Conservation (phyloP, 2,113 vertebrate species). For the Rhegmatorhina hoffmannsi region DNA sequence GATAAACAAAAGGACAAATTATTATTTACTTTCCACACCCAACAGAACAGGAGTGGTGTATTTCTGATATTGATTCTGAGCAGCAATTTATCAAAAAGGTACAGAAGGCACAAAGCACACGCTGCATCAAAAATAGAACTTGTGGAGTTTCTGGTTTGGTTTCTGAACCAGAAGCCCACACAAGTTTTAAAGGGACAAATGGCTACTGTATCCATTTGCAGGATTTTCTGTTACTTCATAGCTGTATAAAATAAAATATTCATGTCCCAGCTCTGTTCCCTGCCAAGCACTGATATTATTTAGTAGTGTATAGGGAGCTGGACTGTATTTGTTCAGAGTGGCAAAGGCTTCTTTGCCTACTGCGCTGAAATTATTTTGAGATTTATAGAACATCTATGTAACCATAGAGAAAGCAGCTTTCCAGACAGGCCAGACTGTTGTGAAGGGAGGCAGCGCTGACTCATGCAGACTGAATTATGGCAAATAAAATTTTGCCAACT, state of each 20-base stretch:
- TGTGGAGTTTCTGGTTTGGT: neutral
- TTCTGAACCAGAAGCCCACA: neutral
- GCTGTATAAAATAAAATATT: constrained; percentile 20
- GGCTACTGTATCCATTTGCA: neutral
- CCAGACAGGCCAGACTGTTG: constrained; percentile 3
- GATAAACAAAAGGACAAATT: neutral
- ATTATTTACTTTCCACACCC: neutral
- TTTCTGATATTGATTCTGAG: neutral
- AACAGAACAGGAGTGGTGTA: neutral
- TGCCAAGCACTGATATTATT: neutral
- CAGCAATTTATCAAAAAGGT: neutral
- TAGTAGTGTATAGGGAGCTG: neutral
- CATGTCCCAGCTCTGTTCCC: neutral
- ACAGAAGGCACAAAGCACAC: neutral
- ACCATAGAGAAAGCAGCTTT: constrained; percentile 27
- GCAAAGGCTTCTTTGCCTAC: neutral
- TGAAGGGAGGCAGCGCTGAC: constrained; percentile 2
- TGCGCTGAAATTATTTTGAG: neutral
- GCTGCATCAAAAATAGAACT: neutral
- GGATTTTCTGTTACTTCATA: constrained; percentile 12
- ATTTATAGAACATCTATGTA: constrained; percentile 14
- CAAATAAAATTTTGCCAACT: constrained; percentile 38
- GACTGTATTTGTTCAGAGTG: neutral
- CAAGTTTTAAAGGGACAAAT: neutral
- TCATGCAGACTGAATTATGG: constrained; percentile 26